Evolutionary conservation across 2,888 invertebrate genomes (phyloP).

Genomic region (Keiferia lycopersicella): DNA sequence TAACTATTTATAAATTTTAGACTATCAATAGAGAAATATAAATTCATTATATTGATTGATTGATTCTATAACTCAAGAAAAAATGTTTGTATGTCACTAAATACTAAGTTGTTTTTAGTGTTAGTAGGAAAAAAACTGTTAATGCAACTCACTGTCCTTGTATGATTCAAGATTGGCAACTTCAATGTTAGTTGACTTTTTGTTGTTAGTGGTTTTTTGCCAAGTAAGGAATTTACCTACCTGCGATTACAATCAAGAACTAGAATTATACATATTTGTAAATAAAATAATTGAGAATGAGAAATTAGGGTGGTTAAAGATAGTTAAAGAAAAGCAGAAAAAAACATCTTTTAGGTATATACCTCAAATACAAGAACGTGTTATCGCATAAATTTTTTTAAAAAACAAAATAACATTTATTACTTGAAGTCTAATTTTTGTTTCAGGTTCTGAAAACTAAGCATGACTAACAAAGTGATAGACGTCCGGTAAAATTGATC

Average conservation of each 20-base stretch:
- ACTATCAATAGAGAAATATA: too few species aligned
- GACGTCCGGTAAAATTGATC: conserved; percentile 48
- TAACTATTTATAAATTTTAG: too few species aligned
- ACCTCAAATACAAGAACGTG: not conserved
- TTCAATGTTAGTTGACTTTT: conserved; percentile 2
- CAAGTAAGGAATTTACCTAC: not conserved
- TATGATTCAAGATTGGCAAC: conserved; percentile 6
- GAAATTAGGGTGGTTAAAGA: too few species aligned
- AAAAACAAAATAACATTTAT: not conserved
- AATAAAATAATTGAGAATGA: too few species aligned
- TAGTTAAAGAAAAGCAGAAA: too few species aligned
- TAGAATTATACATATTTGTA: not conserved
- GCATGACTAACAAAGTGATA: conserved; percentile 35
- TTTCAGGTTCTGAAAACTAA: conserved; percentile 31
- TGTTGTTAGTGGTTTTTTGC: not conserved
- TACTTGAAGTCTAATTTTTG: not conserved
- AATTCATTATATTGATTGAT: too few species aligned
- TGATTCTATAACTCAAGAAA: not conserved
- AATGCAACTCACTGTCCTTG: conserved; percentile 14
- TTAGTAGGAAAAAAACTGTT: conserved; percentile 18
- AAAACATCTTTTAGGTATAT: not conserved
- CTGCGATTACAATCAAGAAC: not conserved
- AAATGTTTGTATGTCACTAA: not conserved
- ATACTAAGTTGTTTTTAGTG: conserved; percentile 2
- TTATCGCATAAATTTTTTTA: too few species aligned